These are phyloP conservation scores for Catagonus wagneri DNA, from an alignment of 2,113 vertebrate species.

Conservation along the genomic window DNA sequence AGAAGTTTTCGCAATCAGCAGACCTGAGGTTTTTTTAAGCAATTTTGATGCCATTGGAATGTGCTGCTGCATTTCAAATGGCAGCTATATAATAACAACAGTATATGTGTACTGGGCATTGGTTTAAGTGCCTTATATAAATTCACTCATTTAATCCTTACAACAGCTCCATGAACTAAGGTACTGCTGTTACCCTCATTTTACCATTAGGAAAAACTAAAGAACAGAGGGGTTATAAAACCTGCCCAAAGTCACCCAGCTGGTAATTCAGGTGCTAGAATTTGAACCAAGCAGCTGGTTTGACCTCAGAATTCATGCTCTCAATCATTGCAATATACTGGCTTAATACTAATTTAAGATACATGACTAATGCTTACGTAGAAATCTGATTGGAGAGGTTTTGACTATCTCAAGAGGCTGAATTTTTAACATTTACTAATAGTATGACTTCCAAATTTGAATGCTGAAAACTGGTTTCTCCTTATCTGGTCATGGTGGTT, in stretches of 20 bases:
- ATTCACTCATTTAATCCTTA: neutral
- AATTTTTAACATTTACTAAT: neutral
- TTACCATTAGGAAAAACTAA: neutral
- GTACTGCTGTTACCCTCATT: neutral
- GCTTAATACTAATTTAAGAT: neutral
- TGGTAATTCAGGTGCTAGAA: neutral
- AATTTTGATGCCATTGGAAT: neutral
- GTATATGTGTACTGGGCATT: neutral
- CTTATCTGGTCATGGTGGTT: neutral
- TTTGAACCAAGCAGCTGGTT: neutral
- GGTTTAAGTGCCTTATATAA: constrained; percentile 34
- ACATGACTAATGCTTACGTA: neutral
- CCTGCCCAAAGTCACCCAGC: neutral
- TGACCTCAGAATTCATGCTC: neutral
- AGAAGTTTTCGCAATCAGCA: neutral
- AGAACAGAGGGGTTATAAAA: neutral
- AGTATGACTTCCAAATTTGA: neutral
- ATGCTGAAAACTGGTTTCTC: neutral
- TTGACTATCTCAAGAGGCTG: neutral
- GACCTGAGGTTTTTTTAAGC: neutral
- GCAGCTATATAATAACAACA: neutral
- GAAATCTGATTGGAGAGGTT: neutral
- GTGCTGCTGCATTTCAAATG: neutral
- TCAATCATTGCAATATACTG: neutral
- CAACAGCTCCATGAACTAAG: neutral